Conservation (phyloP, 2,113 vertebrate genomes). For the Hypomesus transpacificus region DNA sequence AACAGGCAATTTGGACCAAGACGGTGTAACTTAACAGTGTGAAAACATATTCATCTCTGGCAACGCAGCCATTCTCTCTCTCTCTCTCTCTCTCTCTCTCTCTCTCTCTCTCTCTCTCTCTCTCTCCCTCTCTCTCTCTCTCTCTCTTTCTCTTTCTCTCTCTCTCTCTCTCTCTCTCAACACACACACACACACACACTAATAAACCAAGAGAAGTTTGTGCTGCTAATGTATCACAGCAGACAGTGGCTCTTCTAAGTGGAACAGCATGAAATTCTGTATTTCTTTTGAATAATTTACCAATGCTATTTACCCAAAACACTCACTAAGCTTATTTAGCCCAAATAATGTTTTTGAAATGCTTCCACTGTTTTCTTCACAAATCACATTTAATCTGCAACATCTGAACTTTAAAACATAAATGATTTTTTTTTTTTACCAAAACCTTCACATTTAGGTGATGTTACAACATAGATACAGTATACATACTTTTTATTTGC, state of each 20-base stretch:
- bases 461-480: too few species aligned
- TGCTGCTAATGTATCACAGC: neutral
- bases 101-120: neutral
- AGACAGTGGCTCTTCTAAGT: neutral
- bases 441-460: too few species aligned
- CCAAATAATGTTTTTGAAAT: neutral
- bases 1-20: conserved; percentile 46
- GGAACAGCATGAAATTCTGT: too few species aligned
- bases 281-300: neutral
- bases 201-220: neutral
- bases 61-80: conserved; percentile 1
- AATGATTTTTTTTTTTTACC: too few species aligned
- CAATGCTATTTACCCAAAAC: neutral
- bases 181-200: too few species aligned
- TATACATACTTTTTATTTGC: neutral
- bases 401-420: too few species aligned
- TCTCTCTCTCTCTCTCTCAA: neutral
- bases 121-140: neutral
- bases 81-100: neutral
- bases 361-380: neutral
- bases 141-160: neutral
- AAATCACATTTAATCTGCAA: neutral
- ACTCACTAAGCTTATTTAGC: neutral
- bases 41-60: conserved; percentile 28
- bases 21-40: conserved; percentile 37